phyloP scores from a whole-genome alignment of 2,888 invertebrate species.

The Lasius platythorax region DNA sequence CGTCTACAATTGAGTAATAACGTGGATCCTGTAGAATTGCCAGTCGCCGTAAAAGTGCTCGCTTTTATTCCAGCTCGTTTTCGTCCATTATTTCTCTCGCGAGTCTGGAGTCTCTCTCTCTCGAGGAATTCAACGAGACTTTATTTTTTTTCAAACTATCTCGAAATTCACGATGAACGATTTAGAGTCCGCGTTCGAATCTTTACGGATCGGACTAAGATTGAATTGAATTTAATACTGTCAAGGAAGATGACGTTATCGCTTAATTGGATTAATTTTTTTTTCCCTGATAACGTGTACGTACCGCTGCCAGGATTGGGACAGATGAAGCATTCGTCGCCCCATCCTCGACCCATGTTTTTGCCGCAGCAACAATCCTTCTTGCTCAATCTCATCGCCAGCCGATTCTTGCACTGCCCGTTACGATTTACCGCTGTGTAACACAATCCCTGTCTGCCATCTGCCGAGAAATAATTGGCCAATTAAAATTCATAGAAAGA shows the following conservation, averaged over 20 bases:
- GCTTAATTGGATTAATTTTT: neutral
- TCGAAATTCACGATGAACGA: neutral
- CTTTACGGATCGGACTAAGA: neutral
- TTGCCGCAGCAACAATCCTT: constrained; percentile 95
- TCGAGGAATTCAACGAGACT: neutral
- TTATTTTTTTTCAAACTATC: too few relatives aligned
- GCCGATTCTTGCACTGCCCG: constrained; percentile 90
- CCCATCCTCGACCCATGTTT: constrained; percentile 95
- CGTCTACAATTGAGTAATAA: constrained; percentile 86
- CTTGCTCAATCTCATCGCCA: constrained; percentile 91
- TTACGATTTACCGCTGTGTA: constrained; percentile 90
- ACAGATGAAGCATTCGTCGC: constrained; percentile 92
- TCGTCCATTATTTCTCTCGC: neutral
- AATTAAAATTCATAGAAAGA: neutral
- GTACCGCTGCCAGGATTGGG: constrained; percentile 88
- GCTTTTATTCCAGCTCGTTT: neutral
- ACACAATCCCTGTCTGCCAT: constrained; percentile 93
- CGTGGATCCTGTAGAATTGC: constrained; percentile 48
- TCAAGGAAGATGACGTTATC: neutral
- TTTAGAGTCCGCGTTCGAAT: neutral
- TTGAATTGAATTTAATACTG: neutral
- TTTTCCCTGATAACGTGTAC: constrained; percentile 36
- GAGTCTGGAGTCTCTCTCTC: neutral
- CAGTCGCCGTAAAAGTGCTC: constrained; percentile 12
- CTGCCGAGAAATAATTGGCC: constrained; percentile 85